phyloP scores from a whole-genome alignment of 2,113 vertebrate species.

The Oncorhynchus keta region DNA sequence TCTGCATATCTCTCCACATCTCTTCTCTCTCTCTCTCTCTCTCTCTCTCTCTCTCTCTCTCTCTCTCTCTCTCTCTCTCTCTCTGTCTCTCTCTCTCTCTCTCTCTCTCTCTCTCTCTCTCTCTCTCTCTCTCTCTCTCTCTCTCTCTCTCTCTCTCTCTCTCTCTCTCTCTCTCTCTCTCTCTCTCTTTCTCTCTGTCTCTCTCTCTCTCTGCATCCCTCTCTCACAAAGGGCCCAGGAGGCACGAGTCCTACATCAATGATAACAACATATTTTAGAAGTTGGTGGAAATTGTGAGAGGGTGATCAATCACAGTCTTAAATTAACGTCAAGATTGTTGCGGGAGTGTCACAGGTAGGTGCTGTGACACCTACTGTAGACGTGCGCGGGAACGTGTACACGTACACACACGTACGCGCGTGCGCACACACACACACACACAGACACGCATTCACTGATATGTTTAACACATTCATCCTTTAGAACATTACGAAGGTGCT shows the following conservation, averaged over 20 bases:
- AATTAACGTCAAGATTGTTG: slow-evolving; percentile 52
- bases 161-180: slow-evolving; percentile 12
- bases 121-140: slow-evolving; percentile 11
- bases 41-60: slow-evolving; percentile 24
- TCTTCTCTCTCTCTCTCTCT: background rate
- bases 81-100: slow-evolving; percentile 11
- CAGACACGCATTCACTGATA: background rate
- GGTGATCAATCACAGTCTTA: slow-evolving; percentile 58
- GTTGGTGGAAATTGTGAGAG: slow-evolving; percentile 48
- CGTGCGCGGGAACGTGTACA: slow-evolving; percentile 3
- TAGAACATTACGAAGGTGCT: too few relatives aligned
- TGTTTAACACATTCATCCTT: too few relatives aligned
- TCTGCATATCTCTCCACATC: slow-evolving; percentile 27
- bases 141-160: background rate
- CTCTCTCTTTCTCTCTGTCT: background rate
- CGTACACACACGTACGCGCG: background rate
- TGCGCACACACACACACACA: background rate
- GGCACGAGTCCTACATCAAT: slow-evolving; percentile 29
- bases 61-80: background rate
- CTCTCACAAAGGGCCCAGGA: slow-evolving; percentile 35
- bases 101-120: background rate
- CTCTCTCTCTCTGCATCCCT: slow-evolving; percentile 8
- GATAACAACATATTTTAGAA: slow-evolving; percentile 57
- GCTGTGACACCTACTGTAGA: background rate
- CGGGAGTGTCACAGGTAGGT: slow-evolving; percentile 30